A percentile compares a stretch with the other conserved stretches of the same genome.
phyloP scores from a whole-genome alignment of 2,797 vertebrate genomes.

The Threskiornis aethiopicus region DNA sequence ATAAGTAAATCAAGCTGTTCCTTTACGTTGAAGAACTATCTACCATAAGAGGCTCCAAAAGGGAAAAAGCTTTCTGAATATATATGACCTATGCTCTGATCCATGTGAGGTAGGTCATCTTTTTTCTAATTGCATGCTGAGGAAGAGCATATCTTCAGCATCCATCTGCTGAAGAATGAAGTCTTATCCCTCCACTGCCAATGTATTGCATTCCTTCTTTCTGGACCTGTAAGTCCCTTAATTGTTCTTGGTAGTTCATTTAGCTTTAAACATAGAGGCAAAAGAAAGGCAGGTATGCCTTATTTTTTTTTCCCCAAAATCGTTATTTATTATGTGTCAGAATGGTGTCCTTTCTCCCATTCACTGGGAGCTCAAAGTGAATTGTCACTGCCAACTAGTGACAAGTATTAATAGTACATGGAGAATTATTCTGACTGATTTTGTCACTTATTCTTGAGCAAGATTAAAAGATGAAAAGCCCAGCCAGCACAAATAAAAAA shows the following conservation, averaged over 20 bases:
- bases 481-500: neutral
- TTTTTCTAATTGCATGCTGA: neutral
- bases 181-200: neutral
- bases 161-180: neutral
- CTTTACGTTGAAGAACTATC: neutral
- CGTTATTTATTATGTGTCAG: neutral
- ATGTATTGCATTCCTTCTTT: fast-evolving
- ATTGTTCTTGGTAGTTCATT: neutral
- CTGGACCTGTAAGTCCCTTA: neutral
- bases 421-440: neutral
- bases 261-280: neutral
- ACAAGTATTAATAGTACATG: neutral
- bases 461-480: neutral
- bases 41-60: neutral
- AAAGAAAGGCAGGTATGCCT: neutral
- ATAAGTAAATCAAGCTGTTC: neutral
- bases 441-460: neutral
- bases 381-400: neutral
- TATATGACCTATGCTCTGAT: fast-evolving
- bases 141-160: fast-evolving
- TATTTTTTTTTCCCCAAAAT: too few relatives aligned
- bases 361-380: neutral
- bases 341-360: neutral
- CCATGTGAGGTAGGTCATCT: fast-evolving
- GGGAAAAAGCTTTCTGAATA: neutral